Conservation (phyloP, 2,113 vertebrate species). For the Laticauda laticaudata region DNA sequence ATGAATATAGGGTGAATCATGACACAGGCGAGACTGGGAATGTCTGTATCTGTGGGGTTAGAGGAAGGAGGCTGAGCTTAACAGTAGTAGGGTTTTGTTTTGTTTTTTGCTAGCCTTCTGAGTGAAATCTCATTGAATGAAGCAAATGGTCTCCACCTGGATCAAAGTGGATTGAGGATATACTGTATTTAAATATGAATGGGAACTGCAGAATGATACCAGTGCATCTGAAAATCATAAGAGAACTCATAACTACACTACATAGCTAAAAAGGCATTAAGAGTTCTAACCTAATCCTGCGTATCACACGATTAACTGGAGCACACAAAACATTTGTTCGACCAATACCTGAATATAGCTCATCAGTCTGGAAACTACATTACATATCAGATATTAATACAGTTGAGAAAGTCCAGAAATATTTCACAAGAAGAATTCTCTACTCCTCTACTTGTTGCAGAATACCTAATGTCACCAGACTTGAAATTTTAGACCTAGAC, state of each 20-base stretch:
- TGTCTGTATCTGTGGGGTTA: not conserved
- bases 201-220: not conserved
- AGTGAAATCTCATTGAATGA: not conserved
- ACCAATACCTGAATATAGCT: too few species aligned
- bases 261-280: too few species aligned
- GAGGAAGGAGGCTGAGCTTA: not conserved
- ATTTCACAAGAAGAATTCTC: too few species aligned
- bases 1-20: not conserved
- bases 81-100: not conserved
- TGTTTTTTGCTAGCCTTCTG: not conserved
- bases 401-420: too few species aligned
- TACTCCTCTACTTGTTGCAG: too few species aligned
- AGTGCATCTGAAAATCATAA: not conserved
- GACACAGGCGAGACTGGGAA: not conserved
- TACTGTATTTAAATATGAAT: not conserved
- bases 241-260: not conserved
- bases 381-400: too few species aligned
- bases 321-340: too few species aligned
- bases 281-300: too few species aligned
- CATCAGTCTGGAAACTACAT: too few species aligned
- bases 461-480: too few species aligned
- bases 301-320: too few species aligned
- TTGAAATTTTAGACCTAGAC: too few species aligned
- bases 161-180: not conserved
- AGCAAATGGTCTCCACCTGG: not conserved